phyloP scores from a whole-genome alignment of 2,113 vertebrate genomes.

The Crotalus tigris region DNA sequence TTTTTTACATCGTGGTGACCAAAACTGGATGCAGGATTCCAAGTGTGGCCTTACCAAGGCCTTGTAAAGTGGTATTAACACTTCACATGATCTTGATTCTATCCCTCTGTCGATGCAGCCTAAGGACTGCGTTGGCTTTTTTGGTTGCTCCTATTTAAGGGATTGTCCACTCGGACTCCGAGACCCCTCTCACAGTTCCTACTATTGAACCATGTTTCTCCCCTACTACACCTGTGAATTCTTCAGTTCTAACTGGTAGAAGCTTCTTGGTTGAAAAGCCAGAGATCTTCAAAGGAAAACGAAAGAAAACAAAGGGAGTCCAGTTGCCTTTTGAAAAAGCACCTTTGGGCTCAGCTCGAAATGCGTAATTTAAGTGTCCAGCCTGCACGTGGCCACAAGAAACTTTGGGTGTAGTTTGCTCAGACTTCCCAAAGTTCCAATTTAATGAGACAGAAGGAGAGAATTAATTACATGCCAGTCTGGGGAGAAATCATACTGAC shows the following conservation, averaged over 20 bases:
- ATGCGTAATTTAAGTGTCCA: background rate
- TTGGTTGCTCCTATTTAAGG: background rate
- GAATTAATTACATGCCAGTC: background rate
- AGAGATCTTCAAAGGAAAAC: background rate
- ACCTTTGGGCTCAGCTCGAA: background rate
- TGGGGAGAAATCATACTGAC: background rate
- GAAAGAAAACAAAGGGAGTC: background rate
- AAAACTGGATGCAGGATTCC: no score
- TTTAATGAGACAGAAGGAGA: background rate
- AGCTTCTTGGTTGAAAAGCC: background rate
- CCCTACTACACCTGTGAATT: background rate
- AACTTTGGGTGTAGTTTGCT: background rate
- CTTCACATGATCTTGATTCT: no score
- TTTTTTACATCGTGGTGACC: no score
- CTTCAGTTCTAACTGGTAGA: background rate
- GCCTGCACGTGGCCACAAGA: background rate
- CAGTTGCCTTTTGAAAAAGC: background rate
- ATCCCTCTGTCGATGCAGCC: no score
- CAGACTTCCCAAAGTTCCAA: background rate
- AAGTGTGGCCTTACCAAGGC: no score
- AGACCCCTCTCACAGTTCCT: background rate
- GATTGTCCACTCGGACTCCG: background rate
- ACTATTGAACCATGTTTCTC: background rate
- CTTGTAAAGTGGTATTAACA: no score
- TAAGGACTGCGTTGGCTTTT: no score